phyloP scores from a whole-genome alignment of 2,797 vertebrate species.

The Acestrorhynchus altus region DNA sequence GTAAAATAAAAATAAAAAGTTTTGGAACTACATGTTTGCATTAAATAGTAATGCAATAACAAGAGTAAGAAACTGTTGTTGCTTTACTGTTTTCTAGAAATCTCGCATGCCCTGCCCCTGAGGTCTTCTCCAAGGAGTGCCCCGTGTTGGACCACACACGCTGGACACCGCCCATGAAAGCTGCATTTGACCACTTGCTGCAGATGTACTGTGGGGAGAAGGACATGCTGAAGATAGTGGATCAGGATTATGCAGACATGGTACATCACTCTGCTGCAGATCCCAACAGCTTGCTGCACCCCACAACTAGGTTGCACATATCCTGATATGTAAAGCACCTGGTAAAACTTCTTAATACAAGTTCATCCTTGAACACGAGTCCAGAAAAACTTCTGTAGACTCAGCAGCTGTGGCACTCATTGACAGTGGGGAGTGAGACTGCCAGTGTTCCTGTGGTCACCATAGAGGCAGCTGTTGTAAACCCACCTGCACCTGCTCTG shows the following conservation, averaged over 20 bases:
- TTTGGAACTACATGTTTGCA: background rate
- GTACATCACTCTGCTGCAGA: conserved; percentile 37
- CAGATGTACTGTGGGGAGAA: conserved; percentile 30
- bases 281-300: conserved; percentile 47
- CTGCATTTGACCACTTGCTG: conserved; percentile 20
- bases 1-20: too few species aligned
- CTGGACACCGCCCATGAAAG: conserved; percentile 38
- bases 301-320: conserved; percentile 42
- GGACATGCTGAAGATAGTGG: conserved; percentile 39
- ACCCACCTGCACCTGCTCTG: conserved; percentile 15
- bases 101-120: background rate
- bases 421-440: conserved; percentile 35
- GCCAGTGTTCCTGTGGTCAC: conserved; percentile 29
- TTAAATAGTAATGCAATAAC: background rate
- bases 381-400: conserved; percentile 40
- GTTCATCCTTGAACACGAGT: conserved; percentile 45
- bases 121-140: conserved; percentile 19
- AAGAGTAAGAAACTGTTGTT: conserved; percentile 2
- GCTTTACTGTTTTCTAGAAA: conserved; percentile 23
- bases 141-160: conserved; percentile 26
- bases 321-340: conserved; percentile 32
- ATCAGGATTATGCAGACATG: conserved; percentile 43
- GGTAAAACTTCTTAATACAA: conserved; percentile 38
- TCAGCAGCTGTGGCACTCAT: conserved; percentile 37
- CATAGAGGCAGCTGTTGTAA: background rate